phyloP scores from a whole-genome alignment of 2,113 vertebrate species.

The Grallaria varia region DNA sequence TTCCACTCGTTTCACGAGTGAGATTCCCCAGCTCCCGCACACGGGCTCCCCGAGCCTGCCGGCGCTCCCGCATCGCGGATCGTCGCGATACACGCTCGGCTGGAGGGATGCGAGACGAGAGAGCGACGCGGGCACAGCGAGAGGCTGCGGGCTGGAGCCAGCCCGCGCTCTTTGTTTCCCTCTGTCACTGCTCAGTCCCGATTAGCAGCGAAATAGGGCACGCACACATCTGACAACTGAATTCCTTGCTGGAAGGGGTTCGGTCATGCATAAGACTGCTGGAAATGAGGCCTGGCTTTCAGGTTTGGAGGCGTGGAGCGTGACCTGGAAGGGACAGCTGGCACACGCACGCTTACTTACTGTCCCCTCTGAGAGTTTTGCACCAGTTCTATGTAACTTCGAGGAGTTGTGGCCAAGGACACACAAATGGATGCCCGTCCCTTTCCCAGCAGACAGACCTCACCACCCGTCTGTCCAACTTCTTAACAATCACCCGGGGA shows the following conservation, averaged over 20 bases:
- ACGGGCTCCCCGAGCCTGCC: accelerated
- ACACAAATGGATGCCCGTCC: accelerated
- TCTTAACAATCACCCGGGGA: accelerated
- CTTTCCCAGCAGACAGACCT: background rate
- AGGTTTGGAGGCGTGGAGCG: background rate
- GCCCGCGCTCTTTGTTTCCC: background rate
- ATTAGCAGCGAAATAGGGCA: conserved; percentile 42
- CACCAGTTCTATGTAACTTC: background rate
- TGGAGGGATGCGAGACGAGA: background rate
- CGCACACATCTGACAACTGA: conserved; percentile 1
- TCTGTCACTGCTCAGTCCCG: background rate
- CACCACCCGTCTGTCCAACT: background rate
- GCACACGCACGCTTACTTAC: background rate
- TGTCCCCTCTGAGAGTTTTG: background rate
- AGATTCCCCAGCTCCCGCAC: background rate
- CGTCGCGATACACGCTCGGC: background rate
- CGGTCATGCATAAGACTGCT: conserved; percentile 39
- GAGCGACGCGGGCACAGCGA: accelerated
- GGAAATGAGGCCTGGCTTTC: conserved; percentile 42
- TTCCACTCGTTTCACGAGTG: too few relatives aligned
- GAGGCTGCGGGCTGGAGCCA: background rate
- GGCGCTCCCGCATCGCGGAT: accelerated
- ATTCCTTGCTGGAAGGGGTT: conserved; percentile 41
- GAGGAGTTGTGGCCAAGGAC: background rate
- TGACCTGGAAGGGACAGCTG: conserved; percentile 45